Conservation (phyloP, 2,113 vertebrate species). For the Myanophis thanlyinensis region DNA sequence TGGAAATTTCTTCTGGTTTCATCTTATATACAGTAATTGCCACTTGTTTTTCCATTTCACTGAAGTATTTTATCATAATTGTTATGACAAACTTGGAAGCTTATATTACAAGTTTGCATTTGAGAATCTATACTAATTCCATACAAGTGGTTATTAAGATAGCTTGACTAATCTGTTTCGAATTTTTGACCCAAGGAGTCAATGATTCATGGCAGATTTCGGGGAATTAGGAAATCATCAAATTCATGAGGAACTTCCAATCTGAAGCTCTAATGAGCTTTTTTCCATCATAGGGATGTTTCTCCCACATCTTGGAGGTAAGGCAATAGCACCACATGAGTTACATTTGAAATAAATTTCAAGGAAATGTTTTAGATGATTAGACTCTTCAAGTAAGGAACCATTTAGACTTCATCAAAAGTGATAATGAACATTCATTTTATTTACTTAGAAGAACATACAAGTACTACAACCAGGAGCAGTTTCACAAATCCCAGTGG, state of each 20-base stretch:
- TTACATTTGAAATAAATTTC: neutral
- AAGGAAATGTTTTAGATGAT: neutral
- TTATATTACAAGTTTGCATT: neutral
- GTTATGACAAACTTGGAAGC: neutral
- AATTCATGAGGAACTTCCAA: conserved; percentile 10
- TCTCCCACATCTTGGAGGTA: neutral
- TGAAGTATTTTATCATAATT: neutral
- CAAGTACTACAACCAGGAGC: neutral
- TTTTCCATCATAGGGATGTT: conserved; percentile 5
- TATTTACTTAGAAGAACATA: neutral
- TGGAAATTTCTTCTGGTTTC: neutral
- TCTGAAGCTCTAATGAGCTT: conserved; percentile 19
- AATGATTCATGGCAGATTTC: conserved; percentile 15
- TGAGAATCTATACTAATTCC: neutral
- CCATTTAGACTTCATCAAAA: neutral
- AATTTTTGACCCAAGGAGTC: conserved; percentile 22
- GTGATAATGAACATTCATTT: neutral
- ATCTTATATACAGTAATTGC: neutral
- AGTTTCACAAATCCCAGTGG: neutral
- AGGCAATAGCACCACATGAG: neutral
- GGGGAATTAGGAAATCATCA: conserved; percentile 10
- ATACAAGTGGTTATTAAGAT: neutral
- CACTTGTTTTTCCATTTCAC: neutral
- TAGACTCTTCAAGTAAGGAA: neutral
- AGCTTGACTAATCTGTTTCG: neutral